These are phyloP conservation scores for Saiga tatarica DNA, from an alignment of 2,113 vertebrate genomes.

Conservation along the genomic window DNA sequence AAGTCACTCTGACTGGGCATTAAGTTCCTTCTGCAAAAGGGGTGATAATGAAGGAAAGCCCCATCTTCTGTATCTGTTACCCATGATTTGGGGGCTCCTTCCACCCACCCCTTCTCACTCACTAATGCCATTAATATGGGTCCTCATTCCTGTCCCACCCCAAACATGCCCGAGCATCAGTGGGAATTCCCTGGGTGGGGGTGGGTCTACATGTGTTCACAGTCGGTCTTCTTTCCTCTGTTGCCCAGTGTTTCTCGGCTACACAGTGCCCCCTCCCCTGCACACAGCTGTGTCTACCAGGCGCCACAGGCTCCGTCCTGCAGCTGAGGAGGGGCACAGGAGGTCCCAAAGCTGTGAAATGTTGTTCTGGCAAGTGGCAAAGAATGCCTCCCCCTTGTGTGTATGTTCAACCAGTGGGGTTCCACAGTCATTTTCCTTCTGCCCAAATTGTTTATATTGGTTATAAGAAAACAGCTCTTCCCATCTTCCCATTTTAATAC, in stretches of 20 bases:
- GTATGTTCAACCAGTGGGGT: not conserved
- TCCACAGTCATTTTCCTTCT: not conserved
- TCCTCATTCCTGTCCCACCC: rapidly evolving
- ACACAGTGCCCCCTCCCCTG: not conserved
- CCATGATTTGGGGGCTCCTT: not conserved
- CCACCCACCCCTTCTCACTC: not conserved
- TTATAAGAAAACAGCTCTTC: not conserved
- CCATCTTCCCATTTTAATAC: not conserved
- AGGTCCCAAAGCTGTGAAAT: not conserved
- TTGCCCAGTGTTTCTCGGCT: not conserved
- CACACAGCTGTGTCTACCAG: not conserved
- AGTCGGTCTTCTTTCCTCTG: not conserved
- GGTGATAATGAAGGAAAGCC: not conserved
- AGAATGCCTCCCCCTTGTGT: not conserved
- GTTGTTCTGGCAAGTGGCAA: not conserved
- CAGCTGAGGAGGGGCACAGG: not conserved
- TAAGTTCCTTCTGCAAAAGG: not conserved
- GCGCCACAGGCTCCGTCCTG: not conserved
- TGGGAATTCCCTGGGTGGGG: not conserved
- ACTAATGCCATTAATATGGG: not conserved
- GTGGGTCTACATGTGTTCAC: not conserved
- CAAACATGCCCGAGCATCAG: not conserved
- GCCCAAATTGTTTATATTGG: not conserved
- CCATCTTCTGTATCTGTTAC: not conserved
- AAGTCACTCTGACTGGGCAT: not conserved